Base-by-base conservation (phyloP, 2,888 invertebrate species). In the Hypena proboscidalis region DNA sequence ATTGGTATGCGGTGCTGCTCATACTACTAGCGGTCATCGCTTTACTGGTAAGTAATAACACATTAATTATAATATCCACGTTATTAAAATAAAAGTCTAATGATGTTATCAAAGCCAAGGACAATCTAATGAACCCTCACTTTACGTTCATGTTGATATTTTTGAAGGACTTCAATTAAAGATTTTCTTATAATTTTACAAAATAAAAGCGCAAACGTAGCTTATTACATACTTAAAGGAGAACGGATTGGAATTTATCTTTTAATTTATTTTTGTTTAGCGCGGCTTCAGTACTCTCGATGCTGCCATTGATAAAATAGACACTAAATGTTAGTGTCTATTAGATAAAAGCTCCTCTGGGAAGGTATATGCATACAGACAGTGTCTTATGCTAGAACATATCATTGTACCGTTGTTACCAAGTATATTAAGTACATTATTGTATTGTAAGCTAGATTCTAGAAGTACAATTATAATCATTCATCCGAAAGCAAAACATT, bases 1-100 rank as follows among this genome's bases (percentile, higher is more conserved):
- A 98, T 81, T 98, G 98, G 98, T 98, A 98, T 78, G 96, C 96
- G 1, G 96, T 96, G 38, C 93, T 95, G 25, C 91, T 96, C 38
- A 95, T 96, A 50, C 92, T 95, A 49, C 90, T 95, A 17, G 93
- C 94, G 7, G 95, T 95, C 13, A 90, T 97, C 62, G 92, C 96
- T 8, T 82, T 97, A 35, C 85, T 98, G 95, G 98, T 98, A 87
- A 94, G 95, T 93, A 38, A 8, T 27, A 4, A 5, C 1, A 4
- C 5, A 31, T 15, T 17, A 0, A 14, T 32, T 20, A 6, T 8
- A 10, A 21, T 4, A 22, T 22, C 2, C 7, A 27, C 19, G 13
- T 13, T 19, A 21, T 36, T 22, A 10, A 22, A 15, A 17, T 17
- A 17, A 4, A n/a, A n/a, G n/a, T n/a, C n/a, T n/a, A n/a, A n/a